Evolutionary conservation across 2,888 invertebrate genomes (phyloP).

Genomic region (Phyllotreta cruciferae): DNA sequence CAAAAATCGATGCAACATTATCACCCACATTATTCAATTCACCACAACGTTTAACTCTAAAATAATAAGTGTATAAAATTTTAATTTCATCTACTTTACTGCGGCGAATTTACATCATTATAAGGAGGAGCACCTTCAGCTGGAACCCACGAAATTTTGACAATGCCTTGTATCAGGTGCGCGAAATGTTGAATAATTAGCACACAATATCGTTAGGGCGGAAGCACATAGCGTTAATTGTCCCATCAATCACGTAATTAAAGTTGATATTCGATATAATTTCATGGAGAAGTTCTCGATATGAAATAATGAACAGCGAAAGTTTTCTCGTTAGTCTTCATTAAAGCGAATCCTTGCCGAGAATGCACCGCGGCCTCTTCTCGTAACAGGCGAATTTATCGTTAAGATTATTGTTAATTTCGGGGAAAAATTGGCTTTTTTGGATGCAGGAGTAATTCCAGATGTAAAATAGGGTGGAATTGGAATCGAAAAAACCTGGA

Average conservation of each 20-base stretch:
- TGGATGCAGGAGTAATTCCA: too few species aligned
- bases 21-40: background rate
- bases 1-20: constrained; percentile 9
- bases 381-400: too few species aligned
- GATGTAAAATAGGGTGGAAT: too few species aligned
- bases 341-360: constrained; percentile 34
- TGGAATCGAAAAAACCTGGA: too few species aligned
- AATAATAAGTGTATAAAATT: too few species aligned
- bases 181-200: constrained; percentile 8
- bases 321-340: constrained; percentile 49
- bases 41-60: background rate
- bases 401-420: too few species aligned
- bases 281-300: constrained; percentile 33
- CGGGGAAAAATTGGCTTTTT: too few species aligned
- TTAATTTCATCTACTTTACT: too few species aligned
- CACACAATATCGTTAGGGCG: constrained; percentile 9
- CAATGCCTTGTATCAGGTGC: constrained; percentile 7
- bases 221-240: constrained; percentile 28
- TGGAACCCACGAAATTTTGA: too few species aligned
- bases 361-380: too few species aligned
- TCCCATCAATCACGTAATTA: constrained; percentile 41
- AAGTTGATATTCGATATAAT: constrained; percentile 37
- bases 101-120: too few species aligned
- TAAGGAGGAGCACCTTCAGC: background rate
- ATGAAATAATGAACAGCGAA: constrained; percentile 33